A percentile compares a stretch with the other conserved stretches of the same genome.
Evolutionary conservation across 1,140 invertebrate species (phyloP).

Genomic region (Drosophila virilis): DNA sequence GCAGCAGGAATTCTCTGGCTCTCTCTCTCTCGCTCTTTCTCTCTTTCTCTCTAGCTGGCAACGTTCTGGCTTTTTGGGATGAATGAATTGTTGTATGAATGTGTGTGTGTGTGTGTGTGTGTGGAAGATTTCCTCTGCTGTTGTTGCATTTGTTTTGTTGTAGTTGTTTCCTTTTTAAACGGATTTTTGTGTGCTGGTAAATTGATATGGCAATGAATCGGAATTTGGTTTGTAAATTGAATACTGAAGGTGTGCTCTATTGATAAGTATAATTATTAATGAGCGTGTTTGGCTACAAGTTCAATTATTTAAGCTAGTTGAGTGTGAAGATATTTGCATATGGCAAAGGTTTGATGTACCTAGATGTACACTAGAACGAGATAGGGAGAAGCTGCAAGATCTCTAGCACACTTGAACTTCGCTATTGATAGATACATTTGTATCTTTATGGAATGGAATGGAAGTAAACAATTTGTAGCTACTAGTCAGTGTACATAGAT

Average conservation of each 20-base stretch:
- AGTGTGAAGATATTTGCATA: not conserved
- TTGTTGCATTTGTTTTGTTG: conserved; percentile 27
- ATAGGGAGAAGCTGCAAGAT: too few species aligned
- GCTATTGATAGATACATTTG: not conserved
- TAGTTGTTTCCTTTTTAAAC: conserved; percentile 37
- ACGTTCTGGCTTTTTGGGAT: conserved; percentile 57
- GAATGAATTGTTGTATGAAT: conserved; percentile 75
- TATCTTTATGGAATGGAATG: not conserved
- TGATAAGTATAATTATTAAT: conserved; percentile 51
- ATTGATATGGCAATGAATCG: conserved; percentile 67
- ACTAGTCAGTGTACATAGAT: too few species aligned
- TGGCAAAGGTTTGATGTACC: not conserved
- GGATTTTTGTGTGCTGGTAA: conserved; percentile 51
- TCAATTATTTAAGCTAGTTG: conserved; percentile 21
- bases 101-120: conserved; percentile 27
- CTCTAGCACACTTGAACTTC: not conserved
- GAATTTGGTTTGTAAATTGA: conserved; percentile 35
- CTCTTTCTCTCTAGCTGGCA: conserved; percentile 22
- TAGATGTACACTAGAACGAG: too few species aligned
- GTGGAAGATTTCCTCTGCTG: conserved; percentile 45
- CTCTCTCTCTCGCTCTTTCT: conserved; percentile 16
- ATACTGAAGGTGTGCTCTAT: conserved; percentile 43
- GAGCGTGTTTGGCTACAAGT: conserved; percentile 4
- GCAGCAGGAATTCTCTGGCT: conserved; percentile 42
- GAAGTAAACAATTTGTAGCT: too few species aligned